These are phyloP conservation scores for Pogonognathellus flavescens DNA, from an alignment of 1,140 invertebrate genomes.

Conservation along the genomic window DNA sequence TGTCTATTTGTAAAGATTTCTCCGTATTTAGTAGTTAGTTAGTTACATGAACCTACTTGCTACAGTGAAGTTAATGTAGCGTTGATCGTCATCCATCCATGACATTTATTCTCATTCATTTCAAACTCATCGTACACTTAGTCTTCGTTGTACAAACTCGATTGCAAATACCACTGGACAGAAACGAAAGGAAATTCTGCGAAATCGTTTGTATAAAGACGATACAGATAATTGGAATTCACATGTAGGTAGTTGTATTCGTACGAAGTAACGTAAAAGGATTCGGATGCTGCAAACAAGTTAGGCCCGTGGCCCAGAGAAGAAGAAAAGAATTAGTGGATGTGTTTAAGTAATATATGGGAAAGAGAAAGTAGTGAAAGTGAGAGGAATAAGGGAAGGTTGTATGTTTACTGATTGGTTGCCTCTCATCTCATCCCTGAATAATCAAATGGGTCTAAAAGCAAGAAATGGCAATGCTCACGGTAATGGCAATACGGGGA, in stretches of 20 bases:
- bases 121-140: slow-evolving; percentile 5
- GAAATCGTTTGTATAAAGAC: neutral
- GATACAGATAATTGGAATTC: slow-evolving; percentile 9
- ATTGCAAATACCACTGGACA: no score
- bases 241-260: neutral
- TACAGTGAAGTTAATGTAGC: slow-evolving; percentile 1
- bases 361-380: neutral
- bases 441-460: slow-evolving; percentile 37
- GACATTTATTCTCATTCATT: slow-evolving; percentile 30
- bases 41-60: neutral
- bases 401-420: slow-evolving; percentile 45
- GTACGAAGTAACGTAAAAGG: neutral
- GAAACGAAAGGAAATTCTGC: neutral
- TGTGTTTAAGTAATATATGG: slow-evolving; percentile 17
- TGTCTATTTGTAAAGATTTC: neutral
- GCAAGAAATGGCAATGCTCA: slow-evolving; percentile 35
- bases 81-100: slow-evolving; percentile 35
- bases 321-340: slow-evolving; percentile 10
- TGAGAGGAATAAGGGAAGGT: slow-evolving; percentile 1
- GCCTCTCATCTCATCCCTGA: slow-evolving; percentile 41
- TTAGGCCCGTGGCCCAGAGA: neutral
- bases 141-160: neutral
- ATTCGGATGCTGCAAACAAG: no score
- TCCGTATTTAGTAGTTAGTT: slow-evolving; percentile 31
- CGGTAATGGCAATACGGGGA: slow-evolving; percentile 10